Percentiles rank a stretch among this genome's conserved stretches.
These are phyloP conservation scores for Tribolium castaneum DNA, from an alignment of 1,140 invertebrate genomes.

Conservation along the genomic window DNA sequence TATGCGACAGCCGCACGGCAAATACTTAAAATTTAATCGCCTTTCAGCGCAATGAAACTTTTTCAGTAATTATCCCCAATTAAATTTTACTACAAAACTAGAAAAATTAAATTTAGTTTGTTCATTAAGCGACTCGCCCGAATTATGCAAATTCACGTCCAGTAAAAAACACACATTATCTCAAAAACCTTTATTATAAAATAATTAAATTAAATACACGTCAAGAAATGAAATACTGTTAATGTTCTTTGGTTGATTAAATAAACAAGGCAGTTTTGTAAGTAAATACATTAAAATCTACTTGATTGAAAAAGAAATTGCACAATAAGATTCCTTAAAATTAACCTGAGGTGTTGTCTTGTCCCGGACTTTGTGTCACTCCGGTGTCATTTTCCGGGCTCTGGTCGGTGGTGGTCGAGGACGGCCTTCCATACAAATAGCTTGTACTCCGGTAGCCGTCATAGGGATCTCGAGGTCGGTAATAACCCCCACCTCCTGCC, in stretches of 20 bases:
- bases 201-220: neutral
- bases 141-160: too few relatives aligned
- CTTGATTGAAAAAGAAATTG: neutral
- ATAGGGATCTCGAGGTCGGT: conserved; percentile 64
- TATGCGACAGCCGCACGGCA: too few relatives aligned
- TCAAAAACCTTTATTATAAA: neutral
- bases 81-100: too few relatives aligned
- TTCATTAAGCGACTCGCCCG: too few relatives aligned
- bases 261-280: conserved; percentile 18
- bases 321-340: conserved; percentile 1
- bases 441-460: conserved; percentile 65
- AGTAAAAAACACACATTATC: neutral
- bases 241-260: conserved; percentile 13
- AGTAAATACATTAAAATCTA: neutral
- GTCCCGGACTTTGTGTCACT: conserved; percentile 14
- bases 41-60: too few relatives aligned
- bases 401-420: conserved; percentile 59
- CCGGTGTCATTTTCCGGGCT: conserved; percentile 34
- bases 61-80: too few relatives aligned
- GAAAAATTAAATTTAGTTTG: too few relatives aligned
- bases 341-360: conserved; percentile 36
- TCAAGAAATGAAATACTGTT: neutral
- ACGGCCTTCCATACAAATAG: conserved; percentile 65
- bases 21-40: too few relatives aligned
- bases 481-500: conserved; percentile 2